Evolutionary conservation across 2,797 vertebrate species (phyloP).

Genomic region (Muscicapa striata): DNA sequence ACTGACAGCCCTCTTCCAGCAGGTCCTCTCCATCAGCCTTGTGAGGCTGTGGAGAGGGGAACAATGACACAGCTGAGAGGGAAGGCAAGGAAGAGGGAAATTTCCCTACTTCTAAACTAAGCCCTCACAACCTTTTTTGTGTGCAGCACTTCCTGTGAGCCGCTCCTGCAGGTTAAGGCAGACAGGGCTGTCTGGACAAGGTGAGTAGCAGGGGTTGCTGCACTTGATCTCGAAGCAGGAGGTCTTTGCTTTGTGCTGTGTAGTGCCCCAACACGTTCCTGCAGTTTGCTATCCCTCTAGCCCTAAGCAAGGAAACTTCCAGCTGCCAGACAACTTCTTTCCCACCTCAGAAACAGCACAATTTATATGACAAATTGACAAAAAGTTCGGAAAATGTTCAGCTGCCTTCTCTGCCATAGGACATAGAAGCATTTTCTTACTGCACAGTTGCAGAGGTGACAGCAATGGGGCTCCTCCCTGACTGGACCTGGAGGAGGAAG

Average conservation of each 20-base stretch:
- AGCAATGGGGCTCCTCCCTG: conserved; percentile 5
- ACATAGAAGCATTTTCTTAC: background rate
- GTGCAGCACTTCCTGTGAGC: background rate
- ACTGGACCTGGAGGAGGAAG: background rate
- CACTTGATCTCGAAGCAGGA: background rate
- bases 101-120: background rate
- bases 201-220: background rate
- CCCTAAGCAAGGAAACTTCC: conserved; percentile 41
- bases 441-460: background rate
- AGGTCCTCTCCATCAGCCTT: background rate
- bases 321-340: conserved; percentile 35
- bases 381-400: background rate
- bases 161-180: background rate
- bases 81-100: background rate
- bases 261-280: conserved; percentile 25
- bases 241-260: background rate
- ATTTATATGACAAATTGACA: background rate
- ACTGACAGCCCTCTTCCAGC: background rate
- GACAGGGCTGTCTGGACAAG: background rate
- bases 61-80: background rate
- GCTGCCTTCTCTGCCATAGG: background rate
- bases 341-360: background rate
- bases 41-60: background rate
- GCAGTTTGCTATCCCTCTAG: conserved; percentile 2
- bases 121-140: background rate